Percentiles rank a stretch among this genome's conserved stretches.
Evolutionary conservation across 2,797 vertebrate genomes (phyloP).

Genomic region (Loriculus beryllinus): DNA sequence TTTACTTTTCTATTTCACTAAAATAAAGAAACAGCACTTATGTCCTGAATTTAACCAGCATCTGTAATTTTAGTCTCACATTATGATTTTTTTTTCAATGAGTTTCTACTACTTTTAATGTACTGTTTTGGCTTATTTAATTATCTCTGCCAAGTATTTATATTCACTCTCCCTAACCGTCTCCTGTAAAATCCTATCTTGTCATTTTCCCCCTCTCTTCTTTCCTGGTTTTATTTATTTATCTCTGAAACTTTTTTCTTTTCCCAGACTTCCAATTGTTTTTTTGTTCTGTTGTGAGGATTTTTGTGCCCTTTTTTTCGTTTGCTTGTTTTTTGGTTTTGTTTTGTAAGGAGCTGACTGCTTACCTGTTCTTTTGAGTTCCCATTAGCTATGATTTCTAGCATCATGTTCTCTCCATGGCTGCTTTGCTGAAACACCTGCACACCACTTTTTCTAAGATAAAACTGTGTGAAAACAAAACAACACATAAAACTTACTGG

Average conservation of each 20-base stretch:
- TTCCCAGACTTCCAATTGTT: not conserved
- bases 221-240: not conserved
- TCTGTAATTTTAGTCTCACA: not conserved
- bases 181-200: not conserved
- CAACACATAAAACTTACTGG: not conserved
- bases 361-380: slow-evolving; percentile 81
- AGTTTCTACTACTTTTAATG: not conserved
- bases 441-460: slow-evolving; percentile 90
- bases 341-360: not conserved
- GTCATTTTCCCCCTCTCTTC: not conserved
- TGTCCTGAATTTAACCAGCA: not conserved
- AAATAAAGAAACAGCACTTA: not conserved
- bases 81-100: not conserved
- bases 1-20: not conserved
- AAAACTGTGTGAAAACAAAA: slow-evolving; percentile 79
- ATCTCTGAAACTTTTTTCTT: not conserved
- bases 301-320: not conserved
- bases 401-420: slow-evolving; percentile 94
- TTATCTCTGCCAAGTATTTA: not conserved
- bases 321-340: not conserved
- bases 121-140: not conserved
- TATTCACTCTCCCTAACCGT: not conserved
- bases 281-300: too few relatives aligned
- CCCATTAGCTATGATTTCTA: slow-evolving; percentile 80
- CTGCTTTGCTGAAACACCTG: slow-evolving; percentile 97